A percentile compares a stretch with the other conserved stretches of the same genome.
Evolutionary conservation across 1,140 invertebrate species (phyloP).

Genomic region (Meloidogyne exigua): DNA sequence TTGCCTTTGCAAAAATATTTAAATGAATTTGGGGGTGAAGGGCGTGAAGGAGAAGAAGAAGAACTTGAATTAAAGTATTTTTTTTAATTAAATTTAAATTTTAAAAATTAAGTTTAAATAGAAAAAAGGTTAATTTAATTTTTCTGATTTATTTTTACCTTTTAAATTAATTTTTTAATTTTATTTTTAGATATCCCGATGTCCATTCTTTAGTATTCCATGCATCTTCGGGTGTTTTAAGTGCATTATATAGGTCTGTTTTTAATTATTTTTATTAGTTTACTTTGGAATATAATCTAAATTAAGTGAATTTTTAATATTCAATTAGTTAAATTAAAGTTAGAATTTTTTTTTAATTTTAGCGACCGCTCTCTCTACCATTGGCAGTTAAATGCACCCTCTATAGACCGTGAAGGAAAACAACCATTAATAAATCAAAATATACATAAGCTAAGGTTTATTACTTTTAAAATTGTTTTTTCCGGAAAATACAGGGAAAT

Average conservation of each 20-base stretch:
- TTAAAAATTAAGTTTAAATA: too few species aligned
- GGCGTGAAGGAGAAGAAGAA: neutral
- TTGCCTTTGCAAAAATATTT: slow-evolving; percentile 42
- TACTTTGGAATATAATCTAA: neutral
- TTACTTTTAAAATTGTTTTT: neutral
- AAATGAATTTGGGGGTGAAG: neutral
- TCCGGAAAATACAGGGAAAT: neutral
- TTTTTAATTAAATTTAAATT: too few species aligned
- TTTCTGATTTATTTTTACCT: too few species aligned
- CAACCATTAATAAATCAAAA: neutral
- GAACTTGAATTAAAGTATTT: neutral
- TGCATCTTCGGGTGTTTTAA: slow-evolving; percentile 34
- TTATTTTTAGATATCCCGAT: slow-evolving; percentile 43
- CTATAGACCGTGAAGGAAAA: neutral
- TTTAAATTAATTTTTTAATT: neutral
- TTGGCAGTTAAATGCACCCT: slow-evolving; percentile 36
- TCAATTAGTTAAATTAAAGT: neutral
- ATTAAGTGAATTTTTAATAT: too few species aligned
- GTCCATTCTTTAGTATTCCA: slow-evolving; percentile 49
- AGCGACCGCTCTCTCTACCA: slow-evolving; percentile 55
- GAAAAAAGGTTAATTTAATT: too few species aligned
- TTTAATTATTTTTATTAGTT: neutral
- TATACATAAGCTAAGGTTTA: slow-evolving; percentile 12
- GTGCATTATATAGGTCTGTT: slow-evolving; percentile 41
- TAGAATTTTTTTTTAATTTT: neutral